These are phyloP conservation scores for Dusona sp. DNA, from an alignment of 2,888 invertebrate genomes.

Conservation along the genomic window DNA sequence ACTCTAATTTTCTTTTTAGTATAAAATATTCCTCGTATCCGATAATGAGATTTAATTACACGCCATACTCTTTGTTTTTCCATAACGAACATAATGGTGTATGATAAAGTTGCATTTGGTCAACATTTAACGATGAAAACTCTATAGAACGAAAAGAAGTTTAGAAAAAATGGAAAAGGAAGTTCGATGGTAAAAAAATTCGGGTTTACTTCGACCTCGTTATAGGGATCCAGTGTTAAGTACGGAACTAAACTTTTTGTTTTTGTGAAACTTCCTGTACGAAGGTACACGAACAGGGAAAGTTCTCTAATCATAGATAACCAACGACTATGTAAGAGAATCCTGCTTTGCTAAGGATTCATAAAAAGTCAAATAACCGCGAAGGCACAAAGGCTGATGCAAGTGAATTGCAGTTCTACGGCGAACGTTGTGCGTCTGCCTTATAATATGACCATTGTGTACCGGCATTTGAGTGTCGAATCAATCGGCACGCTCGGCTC, in stretches of 20 bases:
- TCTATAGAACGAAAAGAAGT: too few species aligned
- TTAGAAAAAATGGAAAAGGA: too few species aligned
- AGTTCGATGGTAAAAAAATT: too few species aligned
- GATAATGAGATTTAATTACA: too few species aligned
- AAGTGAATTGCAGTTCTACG: conserved; percentile 5
- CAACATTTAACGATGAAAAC: too few species aligned
- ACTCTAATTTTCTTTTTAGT: too few species aligned
- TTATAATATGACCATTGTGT: background rate
- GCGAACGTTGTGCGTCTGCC: conserved; percentile 7
- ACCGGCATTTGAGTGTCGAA: conserved; percentile 4
- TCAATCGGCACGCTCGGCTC: conserved; percentile 4
- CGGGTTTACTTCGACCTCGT: too few species aligned
- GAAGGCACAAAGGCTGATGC: background rate
- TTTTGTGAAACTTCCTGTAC: background rate
- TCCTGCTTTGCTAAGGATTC: background rate
- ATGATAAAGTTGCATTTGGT: too few species aligned
- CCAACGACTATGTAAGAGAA: background rate
- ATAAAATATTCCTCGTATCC: too few species aligned
- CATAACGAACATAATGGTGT: too few species aligned
- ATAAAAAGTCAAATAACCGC: background rate
- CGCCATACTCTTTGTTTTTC: too few species aligned
- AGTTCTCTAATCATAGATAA: background rate
- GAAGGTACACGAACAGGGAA: background rate
- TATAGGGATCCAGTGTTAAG: too few species aligned
- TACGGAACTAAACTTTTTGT: background rate